Percentiles rank a stretch among this genome's conserved stretches.
Evolutionary conservation across 30 jellyfish, hydroid and myxozoan genomes (phyloP).

Genomic region (Cassiopea andromeda): DNA sequence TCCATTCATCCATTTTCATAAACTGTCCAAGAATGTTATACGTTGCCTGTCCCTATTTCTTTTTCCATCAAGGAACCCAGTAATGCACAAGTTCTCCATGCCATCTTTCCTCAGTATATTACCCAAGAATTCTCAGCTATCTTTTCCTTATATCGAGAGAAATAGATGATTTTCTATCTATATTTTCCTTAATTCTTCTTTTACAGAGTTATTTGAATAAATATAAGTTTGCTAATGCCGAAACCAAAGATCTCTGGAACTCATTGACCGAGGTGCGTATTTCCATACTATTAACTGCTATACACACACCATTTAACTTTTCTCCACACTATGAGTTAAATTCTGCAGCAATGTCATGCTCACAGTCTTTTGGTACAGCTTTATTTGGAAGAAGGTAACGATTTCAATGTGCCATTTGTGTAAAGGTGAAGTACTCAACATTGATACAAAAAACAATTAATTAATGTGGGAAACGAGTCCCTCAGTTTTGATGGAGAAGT

Average conservation of each 20-base stretch:
- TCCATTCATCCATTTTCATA: background rate
- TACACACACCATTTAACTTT: too few species aligned
- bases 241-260: constrained; percentile 86
- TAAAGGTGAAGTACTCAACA: too few species aligned
- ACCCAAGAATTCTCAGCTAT: background rate
- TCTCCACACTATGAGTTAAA: too few species aligned
- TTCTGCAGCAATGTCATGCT: too few species aligned
- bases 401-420: too few species aligned
- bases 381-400: too few species aligned
- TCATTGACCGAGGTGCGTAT: constrained; percentile 75
- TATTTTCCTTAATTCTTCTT: background rate
- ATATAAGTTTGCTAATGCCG: constrained; percentile 81
- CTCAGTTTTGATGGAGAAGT: too few species aligned
- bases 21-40: background rate
- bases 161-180: background rate
- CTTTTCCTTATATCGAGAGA: background rate
- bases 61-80: background rate
- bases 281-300: background rate
- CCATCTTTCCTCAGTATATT: background rate
- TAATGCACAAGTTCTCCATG: background rate
- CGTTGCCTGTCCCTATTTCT: background rate
- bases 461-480: too few species aligned
- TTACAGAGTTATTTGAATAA: constrained; percentile 74
- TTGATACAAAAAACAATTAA: too few species aligned
- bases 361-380: too few species aligned